A percentile compares a stretch with the other conserved stretches of the same genome.
phyloP scores from a whole-genome alignment of 2,797 vertebrate genomes.

The Prunella strophiata region DNA sequence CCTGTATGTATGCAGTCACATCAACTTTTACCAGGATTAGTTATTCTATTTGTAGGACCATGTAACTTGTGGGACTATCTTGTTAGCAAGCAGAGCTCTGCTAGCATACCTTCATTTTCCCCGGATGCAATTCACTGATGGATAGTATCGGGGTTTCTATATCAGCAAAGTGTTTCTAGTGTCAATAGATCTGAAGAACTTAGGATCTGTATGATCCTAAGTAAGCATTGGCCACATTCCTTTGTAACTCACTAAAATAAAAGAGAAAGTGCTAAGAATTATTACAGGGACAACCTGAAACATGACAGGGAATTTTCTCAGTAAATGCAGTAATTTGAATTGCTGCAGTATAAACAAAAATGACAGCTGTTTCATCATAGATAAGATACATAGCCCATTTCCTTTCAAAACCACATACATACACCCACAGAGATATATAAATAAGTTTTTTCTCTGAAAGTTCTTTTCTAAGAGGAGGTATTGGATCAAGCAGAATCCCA shows the following conservation, averaged over 20 bases:
- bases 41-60: background rate
- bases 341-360: background rate
- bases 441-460: background rate
- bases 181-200: background rate
- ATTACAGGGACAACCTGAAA: background rate
- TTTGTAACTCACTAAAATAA: background rate
- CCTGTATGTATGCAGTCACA: fast-evolving
- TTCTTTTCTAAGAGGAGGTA: background rate
- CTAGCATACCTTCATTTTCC: background rate
- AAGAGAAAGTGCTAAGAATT: background rate
- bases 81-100: background rate
- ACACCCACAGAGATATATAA: background rate
- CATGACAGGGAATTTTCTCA: background rate
- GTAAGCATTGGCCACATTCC: background rate
- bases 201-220: fast-evolving
- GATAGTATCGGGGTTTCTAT: background rate
- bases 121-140: background rate
- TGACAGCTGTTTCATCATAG: background rate
- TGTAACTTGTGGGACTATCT: background rate
- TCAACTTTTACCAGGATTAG: background rate
- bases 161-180: background rate
- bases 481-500: background rate
- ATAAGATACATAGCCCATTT: background rate
- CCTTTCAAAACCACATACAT: background rate
- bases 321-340: background rate